Evolutionary conservation across 2,888 invertebrate genomes (phyloP).

Genomic region (Merodon equestris): DNA sequence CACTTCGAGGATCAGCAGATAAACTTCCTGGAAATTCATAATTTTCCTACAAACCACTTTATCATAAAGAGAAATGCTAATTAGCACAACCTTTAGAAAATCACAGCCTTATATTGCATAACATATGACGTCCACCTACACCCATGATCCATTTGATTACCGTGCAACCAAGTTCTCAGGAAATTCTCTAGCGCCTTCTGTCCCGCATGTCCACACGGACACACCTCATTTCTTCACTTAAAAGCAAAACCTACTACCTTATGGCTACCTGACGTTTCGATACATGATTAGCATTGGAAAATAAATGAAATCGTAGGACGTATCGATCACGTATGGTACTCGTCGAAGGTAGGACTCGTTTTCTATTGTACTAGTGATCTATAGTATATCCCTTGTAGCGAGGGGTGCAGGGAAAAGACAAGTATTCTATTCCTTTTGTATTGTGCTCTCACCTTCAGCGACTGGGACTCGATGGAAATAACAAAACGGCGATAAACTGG

Average conservation of each 20-base stretch:
- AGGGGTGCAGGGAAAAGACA: too few species aligned
- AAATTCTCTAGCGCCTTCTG: conserved; percentile 29
- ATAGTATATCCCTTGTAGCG: neutral
- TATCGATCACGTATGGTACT: conserved; percentile 27
- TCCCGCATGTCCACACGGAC: conserved; percentile 12
- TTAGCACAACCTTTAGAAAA: neutral
- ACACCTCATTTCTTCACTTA: conserved; percentile 23
- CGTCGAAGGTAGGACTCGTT: neutral
- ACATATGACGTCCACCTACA: neutral
- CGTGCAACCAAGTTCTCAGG: conserved; percentile 17
- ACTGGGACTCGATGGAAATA: too few species aligned
- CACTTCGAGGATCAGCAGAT: conserved; percentile 1
- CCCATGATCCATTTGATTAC: conserved; percentile 9
- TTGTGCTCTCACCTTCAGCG: too few species aligned
- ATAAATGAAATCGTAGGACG: too few species aligned
- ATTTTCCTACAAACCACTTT: too few species aligned
- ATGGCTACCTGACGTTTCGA: conserved; percentile 23
- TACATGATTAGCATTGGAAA: too few species aligned
- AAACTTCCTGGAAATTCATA: too few species aligned
- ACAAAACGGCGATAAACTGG: neutral
- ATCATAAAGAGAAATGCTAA: neutral
- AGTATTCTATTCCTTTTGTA: too few species aligned
- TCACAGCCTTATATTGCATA: conserved; percentile 1
- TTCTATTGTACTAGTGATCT: neutral
- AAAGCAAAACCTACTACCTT: neutral